Conservation (phyloP, 2,113 vertebrate species). For the Brachionichthys hirsutus region DNA sequence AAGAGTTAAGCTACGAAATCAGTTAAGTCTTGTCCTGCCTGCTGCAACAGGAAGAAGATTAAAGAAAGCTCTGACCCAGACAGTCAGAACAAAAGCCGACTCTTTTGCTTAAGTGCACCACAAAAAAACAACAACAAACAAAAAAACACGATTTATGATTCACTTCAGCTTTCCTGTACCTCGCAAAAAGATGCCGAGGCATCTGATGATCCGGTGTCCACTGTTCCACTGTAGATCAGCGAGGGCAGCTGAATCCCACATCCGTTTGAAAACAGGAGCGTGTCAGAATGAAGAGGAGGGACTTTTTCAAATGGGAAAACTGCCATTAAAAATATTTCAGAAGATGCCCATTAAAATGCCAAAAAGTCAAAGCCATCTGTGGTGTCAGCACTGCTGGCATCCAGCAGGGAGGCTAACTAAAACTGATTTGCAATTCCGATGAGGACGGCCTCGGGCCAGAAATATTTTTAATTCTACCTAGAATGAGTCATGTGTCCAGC, state of each 20-base stretch:
- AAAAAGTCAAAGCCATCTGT: conserved; percentile 70
- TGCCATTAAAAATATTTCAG: conserved; percentile 56
- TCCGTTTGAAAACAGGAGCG: too few species aligned
- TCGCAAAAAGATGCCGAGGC: not conserved
- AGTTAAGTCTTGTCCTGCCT: too few species aligned
- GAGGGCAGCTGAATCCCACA: not conserved
- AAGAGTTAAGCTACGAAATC: too few species aligned
- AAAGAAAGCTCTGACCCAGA: too few species aligned
- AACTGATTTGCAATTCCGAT: conserved; percentile 58
- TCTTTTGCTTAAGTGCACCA: too few species aligned
- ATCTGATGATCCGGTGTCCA: not conserved
- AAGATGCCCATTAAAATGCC: conserved; percentile 62
- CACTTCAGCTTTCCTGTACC: not conserved
- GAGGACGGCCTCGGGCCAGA: conserved; percentile 40
- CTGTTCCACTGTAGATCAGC: too few species aligned
- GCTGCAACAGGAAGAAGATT: too few species aligned
- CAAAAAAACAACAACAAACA: too few species aligned
- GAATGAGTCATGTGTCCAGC: conserved; percentile 11
- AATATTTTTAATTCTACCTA: conserved; percentile 28
- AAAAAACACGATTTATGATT: too few species aligned
- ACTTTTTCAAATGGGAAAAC: conserved; percentile 53
- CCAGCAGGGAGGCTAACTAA: conserved; percentile 40
- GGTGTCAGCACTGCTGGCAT: conserved; percentile 55
- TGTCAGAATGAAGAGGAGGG: not conserved
- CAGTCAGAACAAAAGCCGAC: too few species aligned